Conservation (phyloP, 1,140 invertebrate species). For the Lasioglossum albipes region DNA sequence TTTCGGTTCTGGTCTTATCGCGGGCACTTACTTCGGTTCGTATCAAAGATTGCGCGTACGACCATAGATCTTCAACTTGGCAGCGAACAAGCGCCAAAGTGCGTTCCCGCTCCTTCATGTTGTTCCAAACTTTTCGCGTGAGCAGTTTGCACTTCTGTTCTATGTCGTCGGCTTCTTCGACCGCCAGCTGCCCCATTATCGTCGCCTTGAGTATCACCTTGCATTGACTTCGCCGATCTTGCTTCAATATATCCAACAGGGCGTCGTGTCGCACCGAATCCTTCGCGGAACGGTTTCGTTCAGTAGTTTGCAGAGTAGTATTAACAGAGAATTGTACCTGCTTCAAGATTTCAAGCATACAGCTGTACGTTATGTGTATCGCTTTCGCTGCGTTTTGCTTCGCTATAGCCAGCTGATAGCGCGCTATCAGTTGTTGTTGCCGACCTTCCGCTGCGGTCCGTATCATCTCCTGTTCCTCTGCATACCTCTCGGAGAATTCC, state of each 20-base stretch:
- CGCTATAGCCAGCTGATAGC: conserved; percentile 75
- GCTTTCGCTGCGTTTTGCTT: conserved; percentile 83
- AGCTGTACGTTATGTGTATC: conserved; percentile 81
- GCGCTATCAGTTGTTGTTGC: conserved; percentile 63
- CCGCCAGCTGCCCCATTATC: conserved; percentile 83
- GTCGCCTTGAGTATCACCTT: conserved; percentile 82
- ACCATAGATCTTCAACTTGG: conserved; percentile 81
- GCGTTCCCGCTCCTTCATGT: conserved; percentile 82
- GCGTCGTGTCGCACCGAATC: conserved; percentile 83
- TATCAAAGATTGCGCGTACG: conserved; percentile 81
- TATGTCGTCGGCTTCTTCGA: conserved; percentile 83
- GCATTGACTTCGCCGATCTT: conserved; percentile 81
- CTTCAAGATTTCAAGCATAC: conserved; percentile 82
- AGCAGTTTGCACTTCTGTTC: conserved; percentile 81
- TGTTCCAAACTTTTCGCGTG: conserved; percentile 80
- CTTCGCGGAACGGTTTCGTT: conserved; percentile 65
- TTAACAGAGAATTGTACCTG: conserved; percentile 75
- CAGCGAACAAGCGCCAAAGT: conserved; percentile 79
- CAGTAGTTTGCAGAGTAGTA: too few relatives aligned
- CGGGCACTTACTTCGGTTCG: conserved; percentile 80
- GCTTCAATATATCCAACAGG: conserved; percentile 80
- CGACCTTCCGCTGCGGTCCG: conserved; percentile 22
- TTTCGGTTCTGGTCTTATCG: not conserved
- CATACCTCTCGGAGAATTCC: conserved; percentile 51
- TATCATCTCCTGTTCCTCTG: conserved; percentile 39